phyloP scores from a whole-genome alignment of 2,113 vertebrate species.

The Cynoglossus semilaevis region DNA sequence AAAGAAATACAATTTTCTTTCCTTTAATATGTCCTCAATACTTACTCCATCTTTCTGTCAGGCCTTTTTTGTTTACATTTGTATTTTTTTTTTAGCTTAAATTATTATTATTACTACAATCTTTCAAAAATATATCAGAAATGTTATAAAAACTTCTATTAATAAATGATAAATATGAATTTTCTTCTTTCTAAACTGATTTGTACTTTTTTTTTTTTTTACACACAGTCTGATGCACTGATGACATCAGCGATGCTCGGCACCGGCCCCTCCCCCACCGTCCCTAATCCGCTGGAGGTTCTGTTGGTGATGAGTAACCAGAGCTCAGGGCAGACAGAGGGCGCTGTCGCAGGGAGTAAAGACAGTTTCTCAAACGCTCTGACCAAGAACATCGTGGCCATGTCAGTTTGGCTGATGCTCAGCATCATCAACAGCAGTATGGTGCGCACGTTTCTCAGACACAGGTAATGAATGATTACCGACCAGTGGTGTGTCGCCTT shows the following conservation, averaged over 20 bases:
- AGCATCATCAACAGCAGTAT: slow-evolving; percentile 75
- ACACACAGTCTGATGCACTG: no score
- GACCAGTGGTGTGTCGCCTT: no score
- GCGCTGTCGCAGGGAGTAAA: slow-evolving; percentile 8
- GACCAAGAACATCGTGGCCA: slow-evolving; percentile 74
- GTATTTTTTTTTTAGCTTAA: no score
- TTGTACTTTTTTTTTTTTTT: neutral
- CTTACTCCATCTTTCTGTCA: no score
- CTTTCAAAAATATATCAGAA: no score
- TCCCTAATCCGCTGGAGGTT: neutral
- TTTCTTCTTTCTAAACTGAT: no score
- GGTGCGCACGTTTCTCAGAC: slow-evolving; percentile 73
- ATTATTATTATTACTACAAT: no score
- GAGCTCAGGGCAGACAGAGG: slow-evolving; percentile 21
- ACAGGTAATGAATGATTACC: slow-evolving; percentile 48
- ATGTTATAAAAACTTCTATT: no score
- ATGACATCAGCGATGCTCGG: slow-evolving; percentile 40
- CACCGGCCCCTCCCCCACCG: slow-evolving; percentile 25
- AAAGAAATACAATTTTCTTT: no score
- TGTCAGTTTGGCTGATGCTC: slow-evolving; percentile 76
- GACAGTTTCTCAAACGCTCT: slow-evolving; percentile 72
- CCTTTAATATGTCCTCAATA: no score
- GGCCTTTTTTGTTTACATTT: no score
- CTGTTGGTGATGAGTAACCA: slow-evolving; percentile 27
- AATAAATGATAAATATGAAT: no score